Evolutionary conservation across 2,888 invertebrate species (phyloP).

Genomic region (Chrysolina americana): DNA sequence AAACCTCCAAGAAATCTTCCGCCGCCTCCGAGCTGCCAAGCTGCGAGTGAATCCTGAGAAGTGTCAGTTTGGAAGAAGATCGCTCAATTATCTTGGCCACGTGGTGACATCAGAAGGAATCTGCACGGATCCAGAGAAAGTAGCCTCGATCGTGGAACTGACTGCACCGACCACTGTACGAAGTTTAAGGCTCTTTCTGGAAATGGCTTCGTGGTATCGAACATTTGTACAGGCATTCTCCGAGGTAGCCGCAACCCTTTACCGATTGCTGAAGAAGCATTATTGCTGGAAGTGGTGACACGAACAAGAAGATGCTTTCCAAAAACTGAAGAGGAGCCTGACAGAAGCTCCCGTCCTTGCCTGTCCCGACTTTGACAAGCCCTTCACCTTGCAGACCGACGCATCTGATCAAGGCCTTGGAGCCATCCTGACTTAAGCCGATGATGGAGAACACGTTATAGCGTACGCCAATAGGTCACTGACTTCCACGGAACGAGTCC

Average conservation of each 20-base stretch:
- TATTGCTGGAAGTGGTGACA: slow-evolving; percentile 22
- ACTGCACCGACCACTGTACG: not conserved
- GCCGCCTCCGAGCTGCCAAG: not conserved
- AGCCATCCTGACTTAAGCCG: not conserved
- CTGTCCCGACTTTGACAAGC: too few species aligned
- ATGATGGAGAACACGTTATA: not conserved
- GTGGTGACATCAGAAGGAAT: slow-evolving; percentile 25
- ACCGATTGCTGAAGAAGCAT: slow-evolving; percentile 14
- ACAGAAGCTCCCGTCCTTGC: slow-evolving; percentile 19
- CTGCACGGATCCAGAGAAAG: slow-evolving; percentile 46
- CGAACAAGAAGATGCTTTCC: slow-evolving; percentile 14
- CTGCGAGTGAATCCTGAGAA: not conserved
- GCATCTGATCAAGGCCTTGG: too few species aligned
- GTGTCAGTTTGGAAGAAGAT: slow-evolving; percentile 37
- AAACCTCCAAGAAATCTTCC: not conserved
- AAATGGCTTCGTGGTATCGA: slow-evolving; percentile 54
- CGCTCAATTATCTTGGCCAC: slow-evolving; percentile 57
- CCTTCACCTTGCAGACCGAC: too few species aligned
- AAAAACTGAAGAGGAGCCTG: slow-evolving; percentile 11
- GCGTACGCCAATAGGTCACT: not conserved
- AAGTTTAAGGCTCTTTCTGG: not conserved
- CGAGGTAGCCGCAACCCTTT: slow-evolving; percentile 26
- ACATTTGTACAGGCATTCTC: slow-evolving; percentile 47
- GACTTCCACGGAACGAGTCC: not conserved
- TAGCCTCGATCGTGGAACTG: slow-evolving; percentile 37